Conservation (phyloP, 2,113 vertebrate genomes). For the Neomonachus schauinslandi region DNA sequence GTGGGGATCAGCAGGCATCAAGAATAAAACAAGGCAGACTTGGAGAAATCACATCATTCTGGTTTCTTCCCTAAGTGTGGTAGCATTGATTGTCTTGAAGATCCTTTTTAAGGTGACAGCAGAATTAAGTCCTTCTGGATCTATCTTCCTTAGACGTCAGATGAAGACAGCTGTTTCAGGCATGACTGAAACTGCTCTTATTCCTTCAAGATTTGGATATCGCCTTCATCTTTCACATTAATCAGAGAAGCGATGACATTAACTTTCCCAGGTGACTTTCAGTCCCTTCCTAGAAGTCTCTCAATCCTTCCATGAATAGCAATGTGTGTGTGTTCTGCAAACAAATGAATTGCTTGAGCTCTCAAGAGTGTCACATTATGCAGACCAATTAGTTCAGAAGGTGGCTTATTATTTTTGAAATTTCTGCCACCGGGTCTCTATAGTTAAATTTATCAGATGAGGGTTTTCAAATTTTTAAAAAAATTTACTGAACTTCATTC, state of each 20-base stretch:
- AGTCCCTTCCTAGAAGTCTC: neutral
- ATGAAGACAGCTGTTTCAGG: constrained; percentile 13
- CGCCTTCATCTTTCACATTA: neutral
- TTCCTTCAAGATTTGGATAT: constrained; percentile 4
- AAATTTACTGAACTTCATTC: neutral
- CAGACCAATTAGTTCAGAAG: constrained; percentile 57
- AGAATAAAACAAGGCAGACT: neutral
- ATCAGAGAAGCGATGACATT: constrained; percentile 2
- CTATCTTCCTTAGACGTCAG: neutral
- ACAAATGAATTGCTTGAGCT: neutral
- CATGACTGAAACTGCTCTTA: neutral
- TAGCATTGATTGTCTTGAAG: neutral
- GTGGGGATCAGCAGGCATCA: neutral
- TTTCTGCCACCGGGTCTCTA: neutral
- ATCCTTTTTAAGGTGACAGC: neutral
- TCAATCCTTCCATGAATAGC: neutral
- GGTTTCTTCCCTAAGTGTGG: neutral
- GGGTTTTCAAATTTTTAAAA: constrained; percentile 37
- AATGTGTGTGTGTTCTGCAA: neutral
- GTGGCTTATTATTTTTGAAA: constrained; percentile 66
- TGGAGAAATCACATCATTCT: neutral
- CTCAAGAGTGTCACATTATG: neutral
- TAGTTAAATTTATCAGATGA: constrained; percentile 39
- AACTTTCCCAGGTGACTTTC: neutral
- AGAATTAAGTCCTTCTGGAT: neutral